Evolutionary conservation across 2,113 vertebrate genomes (phyloP).

Genomic region (Perca flavescens): DNA sequence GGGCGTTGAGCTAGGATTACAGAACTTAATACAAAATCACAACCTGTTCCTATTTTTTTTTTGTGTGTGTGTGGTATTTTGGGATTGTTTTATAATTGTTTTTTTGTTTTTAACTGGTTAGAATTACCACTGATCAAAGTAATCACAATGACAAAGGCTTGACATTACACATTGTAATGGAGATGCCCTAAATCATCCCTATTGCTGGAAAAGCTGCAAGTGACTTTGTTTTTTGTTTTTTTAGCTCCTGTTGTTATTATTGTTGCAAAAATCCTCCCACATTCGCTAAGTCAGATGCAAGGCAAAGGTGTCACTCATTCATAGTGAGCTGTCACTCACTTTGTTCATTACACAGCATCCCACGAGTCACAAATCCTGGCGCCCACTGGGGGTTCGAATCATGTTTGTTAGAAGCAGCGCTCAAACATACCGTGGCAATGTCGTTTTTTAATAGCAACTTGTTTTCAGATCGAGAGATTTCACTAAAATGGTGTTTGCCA

Average conservation of each 20-base stretch:
- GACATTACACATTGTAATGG: neutral
- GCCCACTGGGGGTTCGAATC: slow-evolving; percentile 10
- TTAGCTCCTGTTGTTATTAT: slow-evolving; percentile 6
- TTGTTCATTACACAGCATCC: slow-evolving; percentile 34
- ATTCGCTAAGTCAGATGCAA: slow-evolving; percentile 26
- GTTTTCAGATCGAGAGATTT: neutral
- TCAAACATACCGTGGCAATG: neutral
- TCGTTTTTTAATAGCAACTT: neutral
- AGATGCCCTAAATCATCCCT: slow-evolving; percentile 6
- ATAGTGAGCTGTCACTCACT: slow-evolving; percentile 35
- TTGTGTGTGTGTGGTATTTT: neutral
- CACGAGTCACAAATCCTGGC: slow-evolving; percentile 36
- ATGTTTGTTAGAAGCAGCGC: slow-evolving; percentile 12
- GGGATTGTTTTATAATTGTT: neutral
- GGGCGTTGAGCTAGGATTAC: slow-evolving; percentile 37
- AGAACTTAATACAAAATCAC: slow-evolving; percentile 37
- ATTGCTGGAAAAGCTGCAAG: neutral
- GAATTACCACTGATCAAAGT: neutral
- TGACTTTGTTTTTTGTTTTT: slow-evolving; percentile 7
- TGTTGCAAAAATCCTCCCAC: slow-evolving; percentile 54
- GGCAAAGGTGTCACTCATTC: slow-evolving; percentile 45
- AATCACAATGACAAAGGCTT: neutral
- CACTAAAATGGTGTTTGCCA: neutral
- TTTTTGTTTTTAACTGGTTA: neutral
- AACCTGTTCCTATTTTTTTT: neutral